Conservation (phyloP, 2,888 invertebrate genomes). For the Hyppa rectilinea region DNA sequence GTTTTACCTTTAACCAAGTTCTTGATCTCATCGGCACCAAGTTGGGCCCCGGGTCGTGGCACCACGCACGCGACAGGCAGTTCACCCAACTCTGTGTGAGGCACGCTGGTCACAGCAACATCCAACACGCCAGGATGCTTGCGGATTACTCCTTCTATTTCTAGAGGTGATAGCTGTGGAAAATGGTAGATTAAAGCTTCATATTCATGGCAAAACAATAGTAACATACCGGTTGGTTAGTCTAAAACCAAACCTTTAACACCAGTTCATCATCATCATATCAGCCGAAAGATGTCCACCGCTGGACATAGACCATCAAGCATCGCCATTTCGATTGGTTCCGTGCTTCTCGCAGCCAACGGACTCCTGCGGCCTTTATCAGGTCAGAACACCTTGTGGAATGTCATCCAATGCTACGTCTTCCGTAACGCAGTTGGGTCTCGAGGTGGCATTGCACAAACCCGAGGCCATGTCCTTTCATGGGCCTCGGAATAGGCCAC, state of each 20-base stretch:
- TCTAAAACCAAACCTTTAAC: neutral
- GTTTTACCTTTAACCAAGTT: slow-evolving; percentile 70
- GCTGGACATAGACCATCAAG: too few species aligned
- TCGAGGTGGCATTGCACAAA: too few species aligned
- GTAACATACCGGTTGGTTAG: neutral
- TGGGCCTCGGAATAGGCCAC: too few species aligned
- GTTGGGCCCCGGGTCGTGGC: slow-evolving; percentile 47
- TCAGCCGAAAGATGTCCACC: too few species aligned
- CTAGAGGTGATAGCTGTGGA: slow-evolving; percentile 71
- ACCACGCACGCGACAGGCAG: slow-evolving; percentile 74
- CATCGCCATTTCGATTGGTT: too few species aligned
- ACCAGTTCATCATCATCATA: neutral
- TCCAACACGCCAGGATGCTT: slow-evolving; percentile 73
- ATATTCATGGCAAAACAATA: too few species aligned
- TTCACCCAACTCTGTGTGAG: slow-evolving; percentile 71
- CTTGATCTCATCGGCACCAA: slow-evolving; percentile 72
- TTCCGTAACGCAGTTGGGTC: too few species aligned
- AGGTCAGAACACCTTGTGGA: too few species aligned
- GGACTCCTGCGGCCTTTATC: too few species aligned
- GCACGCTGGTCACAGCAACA: slow-evolving; percentile 71
- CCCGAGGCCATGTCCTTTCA: too few species aligned
- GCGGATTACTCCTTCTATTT: slow-evolving; percentile 73
- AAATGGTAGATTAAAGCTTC: neutral
- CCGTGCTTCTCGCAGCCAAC: too few species aligned
- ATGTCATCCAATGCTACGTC: too few species aligned